Conservation (phyloP, 1,140 invertebrate species). For the Plodia interpunctella region DNA sequence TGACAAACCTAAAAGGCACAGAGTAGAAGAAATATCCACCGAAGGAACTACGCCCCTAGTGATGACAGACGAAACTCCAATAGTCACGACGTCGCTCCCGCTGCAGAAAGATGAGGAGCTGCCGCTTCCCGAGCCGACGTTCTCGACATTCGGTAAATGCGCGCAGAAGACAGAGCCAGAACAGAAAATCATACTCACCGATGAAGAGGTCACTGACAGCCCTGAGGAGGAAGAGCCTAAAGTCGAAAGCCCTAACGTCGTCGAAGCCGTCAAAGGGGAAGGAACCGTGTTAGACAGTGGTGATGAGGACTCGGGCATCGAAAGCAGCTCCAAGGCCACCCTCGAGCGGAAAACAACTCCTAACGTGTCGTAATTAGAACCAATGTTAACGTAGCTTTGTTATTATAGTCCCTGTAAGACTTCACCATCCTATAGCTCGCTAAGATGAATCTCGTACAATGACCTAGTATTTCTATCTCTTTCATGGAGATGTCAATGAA, state of each 20-base stretch:
- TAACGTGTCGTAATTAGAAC: slow-evolving; percentile 43
- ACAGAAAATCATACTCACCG: slow-evolving; percentile 44
- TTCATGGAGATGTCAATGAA: not conserved
- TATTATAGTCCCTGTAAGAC: slow-evolving; percentile 12
- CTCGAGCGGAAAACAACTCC: slow-evolving; percentile 66
- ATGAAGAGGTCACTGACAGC: slow-evolving; percentile 36
- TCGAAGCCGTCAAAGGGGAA: slow-evolving; percentile 74
- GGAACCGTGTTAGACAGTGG: slow-evolving; percentile 78
- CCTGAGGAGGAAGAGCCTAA: slow-evolving; percentile 31
- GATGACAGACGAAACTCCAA: slow-evolving; percentile 54
- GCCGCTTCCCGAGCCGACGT: slow-evolving; percentile 50
- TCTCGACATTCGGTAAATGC: slow-evolving; percentile 64
- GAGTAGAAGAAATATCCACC: slow-evolving; percentile 20
- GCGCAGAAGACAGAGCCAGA: slow-evolving; percentile 29
- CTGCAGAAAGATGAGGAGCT: slow-evolving; percentile 35
- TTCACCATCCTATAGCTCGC: not conserved
- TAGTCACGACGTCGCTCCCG: slow-evolving; percentile 34
- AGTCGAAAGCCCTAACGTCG: slow-evolving; percentile 33
- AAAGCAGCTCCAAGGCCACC: slow-evolving; percentile 77
- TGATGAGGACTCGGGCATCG: slow-evolving; percentile 79
- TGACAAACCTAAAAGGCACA: slow-evolving; percentile 47
- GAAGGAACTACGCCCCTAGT: slow-evolving; percentile 37
- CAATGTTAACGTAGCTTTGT: slow-evolving; percentile 20
- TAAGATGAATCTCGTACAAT: not conserved
- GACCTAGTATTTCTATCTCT: too few species aligned